phyloP scores from a whole-genome alignment of 2,113 vertebrate species.

The Pseudonaja textilis region DNA sequence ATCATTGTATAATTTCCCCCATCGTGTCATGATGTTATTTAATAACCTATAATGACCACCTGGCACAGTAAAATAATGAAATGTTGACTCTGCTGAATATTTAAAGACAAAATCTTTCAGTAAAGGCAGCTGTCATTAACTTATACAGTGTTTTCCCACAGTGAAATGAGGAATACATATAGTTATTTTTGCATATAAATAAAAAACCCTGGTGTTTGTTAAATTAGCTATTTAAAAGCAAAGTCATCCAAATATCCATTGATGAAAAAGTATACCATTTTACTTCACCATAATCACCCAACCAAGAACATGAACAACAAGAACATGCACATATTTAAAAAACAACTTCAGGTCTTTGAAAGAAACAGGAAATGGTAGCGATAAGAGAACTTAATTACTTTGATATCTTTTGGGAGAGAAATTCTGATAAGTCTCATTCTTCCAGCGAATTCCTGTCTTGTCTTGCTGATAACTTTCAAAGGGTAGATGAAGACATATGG shows the following conservation, averaged over 20 bases:
- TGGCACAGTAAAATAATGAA: conserved; percentile 52
- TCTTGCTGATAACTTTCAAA: neutral
- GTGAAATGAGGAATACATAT: conserved; percentile 38
- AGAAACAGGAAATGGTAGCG: neutral
- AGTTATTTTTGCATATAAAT: conserved; percentile 12
- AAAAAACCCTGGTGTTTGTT: neutral
- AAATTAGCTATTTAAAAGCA: conserved; percentile 2
- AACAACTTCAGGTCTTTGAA: neutral
- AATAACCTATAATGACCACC: conserved; percentile 53
- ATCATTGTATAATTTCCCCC: conserved; percentile 42
- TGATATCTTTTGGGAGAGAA: neutral
- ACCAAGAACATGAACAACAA: neutral
- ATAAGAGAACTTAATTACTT: neutral
- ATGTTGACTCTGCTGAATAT: conserved; percentile 54
- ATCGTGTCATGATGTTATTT: conserved; percentile 43
- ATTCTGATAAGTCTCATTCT: neutral
- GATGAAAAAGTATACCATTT: neutral
- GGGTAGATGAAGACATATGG: neutral
- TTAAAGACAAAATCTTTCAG: conserved; percentile 38
- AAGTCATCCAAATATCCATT: neutral
- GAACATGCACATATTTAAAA: neutral
- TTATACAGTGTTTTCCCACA: conserved; percentile 35
- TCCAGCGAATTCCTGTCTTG: neutral
- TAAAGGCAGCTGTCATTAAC: conserved; percentile 35
- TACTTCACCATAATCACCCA: neutral